Conservation (phyloP, 2,888 invertebrate genomes). For the Lymantria dispar region DNA sequence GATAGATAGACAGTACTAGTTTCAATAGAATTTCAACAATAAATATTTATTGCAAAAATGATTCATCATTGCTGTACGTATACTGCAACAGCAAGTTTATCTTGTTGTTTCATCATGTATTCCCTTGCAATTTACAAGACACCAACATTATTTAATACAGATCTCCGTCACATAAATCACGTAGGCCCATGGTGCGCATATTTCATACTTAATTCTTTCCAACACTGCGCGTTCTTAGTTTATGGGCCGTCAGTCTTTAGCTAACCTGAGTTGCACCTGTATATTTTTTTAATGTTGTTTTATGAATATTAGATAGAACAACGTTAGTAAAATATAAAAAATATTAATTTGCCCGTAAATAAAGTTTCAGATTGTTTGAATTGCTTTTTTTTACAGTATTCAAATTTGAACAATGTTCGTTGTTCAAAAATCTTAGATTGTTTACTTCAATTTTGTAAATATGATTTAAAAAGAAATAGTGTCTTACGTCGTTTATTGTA, state of each 20-base stretch:
- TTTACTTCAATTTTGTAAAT: no score
- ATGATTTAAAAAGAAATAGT: no score
- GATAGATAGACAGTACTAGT: no score
- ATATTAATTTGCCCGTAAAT: no score
- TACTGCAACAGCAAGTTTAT: constrained; percentile 17
- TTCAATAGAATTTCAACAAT: no score
- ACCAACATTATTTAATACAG: constrained; percentile 55
- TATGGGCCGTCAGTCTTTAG: constrained; percentile 63
- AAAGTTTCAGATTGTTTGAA: no score
- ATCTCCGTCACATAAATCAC: constrained; percentile 75
- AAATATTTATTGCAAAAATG: not conserved
- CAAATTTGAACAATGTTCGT: no score
- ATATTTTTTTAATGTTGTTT: not conserved
- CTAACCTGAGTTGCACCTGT: constrained; percentile 48
- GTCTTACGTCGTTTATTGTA: no score
- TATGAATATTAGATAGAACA: not conserved
- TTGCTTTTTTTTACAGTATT: no score
- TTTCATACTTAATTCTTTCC: constrained; percentile 82
- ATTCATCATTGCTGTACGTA: constrained; percentile 4
- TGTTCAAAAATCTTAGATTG: no score
- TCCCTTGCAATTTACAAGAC: constrained; percentile 24
- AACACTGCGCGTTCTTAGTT: constrained; percentile 54
- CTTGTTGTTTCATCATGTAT: constrained; percentile 7
- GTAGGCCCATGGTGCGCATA: constrained; percentile 72
- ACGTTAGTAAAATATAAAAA: no score